Percentiles rank a stretch among this genome's conserved stretches.
Conservation (phyloP, 2,888 invertebrate genomes). For the Drosophila ochracea region DNA sequence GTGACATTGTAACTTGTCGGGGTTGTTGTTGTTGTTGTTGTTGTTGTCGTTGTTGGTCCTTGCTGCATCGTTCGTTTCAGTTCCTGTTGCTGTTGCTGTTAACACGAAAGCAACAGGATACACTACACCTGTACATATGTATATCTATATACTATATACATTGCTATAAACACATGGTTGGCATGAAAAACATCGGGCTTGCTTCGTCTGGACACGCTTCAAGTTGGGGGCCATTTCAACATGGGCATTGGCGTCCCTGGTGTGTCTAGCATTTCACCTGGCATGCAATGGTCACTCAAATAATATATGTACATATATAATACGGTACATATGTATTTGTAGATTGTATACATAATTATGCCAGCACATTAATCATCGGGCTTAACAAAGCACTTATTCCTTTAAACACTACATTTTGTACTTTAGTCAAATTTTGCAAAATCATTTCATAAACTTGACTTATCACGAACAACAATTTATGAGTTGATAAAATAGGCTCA, state of each 20-base stretch:
- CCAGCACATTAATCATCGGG: neutral
- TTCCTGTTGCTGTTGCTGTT: slow-evolving; percentile 10
- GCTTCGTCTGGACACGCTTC: slow-evolving; percentile 35
- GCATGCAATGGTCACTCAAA: slow-evolving; percentile 43
- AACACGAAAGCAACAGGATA: slow-evolving; percentile 60
- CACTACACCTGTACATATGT: slow-evolving; percentile 38
- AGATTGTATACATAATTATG: neutral
- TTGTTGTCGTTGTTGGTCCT: slow-evolving; percentile 6
- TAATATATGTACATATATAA: slow-evolving; percentile 12
- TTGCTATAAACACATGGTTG: slow-evolving; percentile 8
- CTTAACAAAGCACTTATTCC: neutral
- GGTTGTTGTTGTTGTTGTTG: slow-evolving; percentile 11
- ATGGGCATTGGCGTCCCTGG: slow-evolving; percentile 21
- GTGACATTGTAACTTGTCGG: slow-evolving; percentile 72
- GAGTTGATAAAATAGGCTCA: neutral
- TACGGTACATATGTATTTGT: neutral
- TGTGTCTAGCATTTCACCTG: slow-evolving; percentile 38
- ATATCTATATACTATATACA: neutral
- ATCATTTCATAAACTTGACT: neutral
- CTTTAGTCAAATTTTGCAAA: neutral
- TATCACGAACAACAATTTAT: neutral
- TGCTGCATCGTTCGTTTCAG: slow-evolving; percentile 5
- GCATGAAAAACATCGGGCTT: slow-evolving; percentile 21
- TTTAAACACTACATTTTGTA: neutral
- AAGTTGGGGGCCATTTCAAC: slow-evolving; percentile 33